phyloP scores from a whole-genome alignment of 2,888 invertebrate species.

The Aporophyla nigra region DNA sequence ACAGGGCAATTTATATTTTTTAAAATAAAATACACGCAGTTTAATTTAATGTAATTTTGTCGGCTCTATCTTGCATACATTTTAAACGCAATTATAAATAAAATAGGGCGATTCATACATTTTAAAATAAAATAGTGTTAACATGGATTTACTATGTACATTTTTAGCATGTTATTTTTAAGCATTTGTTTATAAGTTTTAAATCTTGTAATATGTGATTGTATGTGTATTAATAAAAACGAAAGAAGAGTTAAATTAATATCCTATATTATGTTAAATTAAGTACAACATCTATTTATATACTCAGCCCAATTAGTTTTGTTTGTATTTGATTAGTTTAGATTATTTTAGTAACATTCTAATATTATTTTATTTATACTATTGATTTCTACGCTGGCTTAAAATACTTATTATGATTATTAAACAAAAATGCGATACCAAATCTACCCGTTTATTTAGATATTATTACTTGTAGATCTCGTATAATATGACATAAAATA shows the following conservation, averaged over 20 bases:
- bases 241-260: background rate
- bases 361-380: slow-evolving; percentile 37
- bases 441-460: slow-evolving; percentile 19
- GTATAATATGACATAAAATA: slow-evolving; percentile 37
- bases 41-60: too few species aligned
- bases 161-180: slow-evolving; percentile 26
- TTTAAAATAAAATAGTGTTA: background rate
- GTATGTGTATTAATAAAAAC: slow-evolving; percentile 11
- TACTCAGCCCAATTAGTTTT: slow-evolving; percentile 51
- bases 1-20: background rate
- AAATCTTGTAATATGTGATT: slow-evolving; percentile 33
- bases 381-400: slow-evolving; percentile 46
- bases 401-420: slow-evolving; percentile 31
- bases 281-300: background rate
- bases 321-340: slow-evolving; percentile 16
- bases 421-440: slow-evolving; percentile 26
- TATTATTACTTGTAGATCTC: slow-evolving; percentile 14
- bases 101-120: background rate
- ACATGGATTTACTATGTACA: slow-evolving; percentile 30
- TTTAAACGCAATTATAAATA: slow-evolving; percentile 1
- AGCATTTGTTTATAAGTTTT: slow-evolving; percentile 32
- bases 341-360: slow-evolving; percentile 39
- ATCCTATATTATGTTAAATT: too few species aligned
- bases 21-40: background rate
- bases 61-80: background rate